These are phyloP conservation scores for Caenorhabditis japonica DNA, from an alignment of 2,888 invertebrate genomes.

Conservation along the genomic window DNA sequence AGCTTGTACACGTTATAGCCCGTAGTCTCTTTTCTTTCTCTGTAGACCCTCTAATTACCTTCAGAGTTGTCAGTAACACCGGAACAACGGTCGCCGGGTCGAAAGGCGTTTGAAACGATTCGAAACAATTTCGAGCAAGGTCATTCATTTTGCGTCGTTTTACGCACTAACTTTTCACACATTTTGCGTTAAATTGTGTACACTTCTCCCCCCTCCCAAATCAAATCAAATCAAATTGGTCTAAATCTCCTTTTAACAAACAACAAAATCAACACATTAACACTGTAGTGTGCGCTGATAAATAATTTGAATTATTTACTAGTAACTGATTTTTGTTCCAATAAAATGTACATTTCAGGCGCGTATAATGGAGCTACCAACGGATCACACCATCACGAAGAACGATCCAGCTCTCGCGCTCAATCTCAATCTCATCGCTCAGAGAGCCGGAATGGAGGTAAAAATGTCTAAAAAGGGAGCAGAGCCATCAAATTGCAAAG, in stretches of 20 bases:
- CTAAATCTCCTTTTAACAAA: too few relatives aligned
- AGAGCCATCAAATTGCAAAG: too few relatives aligned
- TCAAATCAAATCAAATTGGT: too few relatives aligned
- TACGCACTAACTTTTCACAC: slow-evolving; percentile 12
- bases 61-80: slow-evolving; percentile 49
- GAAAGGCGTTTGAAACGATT: slow-evolving; percentile 62
- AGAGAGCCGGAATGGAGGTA: slow-evolving; percentile 57
- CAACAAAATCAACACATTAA: too few relatives aligned
- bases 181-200: slow-evolving; percentile 14
- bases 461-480: too few relatives aligned
- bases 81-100: slow-evolving; percentile 64
- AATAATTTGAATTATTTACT: too few relatives aligned
- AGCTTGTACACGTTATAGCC: slow-evolving; percentile 18
- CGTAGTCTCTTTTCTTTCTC: slow-evolving; percentile 15
- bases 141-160: slow-evolving; percentile 23
- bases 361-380: slow-evolving; percentile 35
- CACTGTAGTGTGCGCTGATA: too few relatives aligned
- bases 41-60: slow-evolving; percentile 40
- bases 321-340: too few relatives aligned
- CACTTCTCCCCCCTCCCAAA: slow-evolving; percentile 8
- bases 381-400: slow-evolving; percentile 42
- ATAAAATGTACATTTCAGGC: slow-evolving; percentile 7
- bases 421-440: slow-evolving; percentile 55
- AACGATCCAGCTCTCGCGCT: slow-evolving; percentile 48
- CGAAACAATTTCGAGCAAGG: slow-evolving; percentile 69